These are phyloP conservation scores for Epizoanthus ramosus DNA, from an alignment of 92 coral and sea anemone species.

Conservation along the genomic window DNA sequence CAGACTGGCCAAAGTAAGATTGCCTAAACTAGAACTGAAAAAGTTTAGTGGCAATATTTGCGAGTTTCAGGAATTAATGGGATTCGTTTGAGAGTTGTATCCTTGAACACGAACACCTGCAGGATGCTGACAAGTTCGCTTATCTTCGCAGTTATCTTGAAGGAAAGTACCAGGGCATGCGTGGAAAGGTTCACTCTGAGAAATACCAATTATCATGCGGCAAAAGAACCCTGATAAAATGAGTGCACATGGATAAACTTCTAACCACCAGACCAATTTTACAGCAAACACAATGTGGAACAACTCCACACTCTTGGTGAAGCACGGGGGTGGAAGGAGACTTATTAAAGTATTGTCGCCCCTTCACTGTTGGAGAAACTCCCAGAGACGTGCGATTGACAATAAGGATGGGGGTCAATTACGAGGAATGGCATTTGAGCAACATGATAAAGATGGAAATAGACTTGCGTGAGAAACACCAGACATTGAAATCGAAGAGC, in stretches of 20 bases:
- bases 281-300: neutral
- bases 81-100: neutral
- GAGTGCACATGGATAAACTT: slow-evolving; percentile 8
- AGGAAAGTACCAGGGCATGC: slow-evolving; percentile 3
- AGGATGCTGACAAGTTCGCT: neutral
- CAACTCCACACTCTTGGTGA: slow-evolving; percentile 9
- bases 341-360: too few species aligned
- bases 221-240: neutral
- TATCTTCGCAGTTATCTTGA: neutral
- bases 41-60: neutral
- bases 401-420: too few species aligned
- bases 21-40: neutral
- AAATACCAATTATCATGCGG: slow-evolving; percentile 13
- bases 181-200: slow-evolving; percentile 22
- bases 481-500: too few species aligned
- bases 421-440: too few species aligned
- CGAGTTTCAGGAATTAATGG: neutral
- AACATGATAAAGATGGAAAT: too few species aligned
- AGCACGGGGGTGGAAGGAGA: too few species aligned
- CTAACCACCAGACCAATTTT: slow-evolving; percentile 20
- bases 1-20: neutral
- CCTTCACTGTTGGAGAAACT: too few species aligned
- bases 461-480: too few species aligned
- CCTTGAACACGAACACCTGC: neutral
- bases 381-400: too few species aligned